Conservation (phyloP, 2,888 invertebrate species). For the Ormyrus thymus region DNA sequence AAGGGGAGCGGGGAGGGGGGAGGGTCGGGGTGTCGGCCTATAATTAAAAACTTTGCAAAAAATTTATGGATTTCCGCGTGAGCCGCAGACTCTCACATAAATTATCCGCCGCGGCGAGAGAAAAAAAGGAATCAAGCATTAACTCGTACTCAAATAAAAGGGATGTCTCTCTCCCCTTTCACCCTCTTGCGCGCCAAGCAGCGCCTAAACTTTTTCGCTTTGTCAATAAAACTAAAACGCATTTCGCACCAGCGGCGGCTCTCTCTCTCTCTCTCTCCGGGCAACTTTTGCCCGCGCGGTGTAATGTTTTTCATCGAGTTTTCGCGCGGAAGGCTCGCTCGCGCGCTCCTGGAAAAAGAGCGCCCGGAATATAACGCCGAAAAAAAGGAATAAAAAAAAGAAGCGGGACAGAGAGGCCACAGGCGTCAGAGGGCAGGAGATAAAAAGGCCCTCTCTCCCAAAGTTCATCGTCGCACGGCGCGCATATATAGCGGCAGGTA, state of each 20-base stretch:
- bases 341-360: background rate
- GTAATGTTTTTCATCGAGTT: conserved; percentile 38
- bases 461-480: conserved; percentile 28
- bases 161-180: conserved; percentile 6
- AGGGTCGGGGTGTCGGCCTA: background rate
- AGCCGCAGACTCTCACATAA: conserved; percentile 49
- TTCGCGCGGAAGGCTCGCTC: background rate
- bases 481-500: background rate
- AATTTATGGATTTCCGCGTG: conserved; percentile 52
- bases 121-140: conserved; percentile 32
- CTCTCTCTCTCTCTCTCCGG: background rate
- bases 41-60: conserved; percentile 54
- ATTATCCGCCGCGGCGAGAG: conserved; percentile 20
- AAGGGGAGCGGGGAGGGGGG: background rate
- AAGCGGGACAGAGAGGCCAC: too few relatives aligned
- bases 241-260: conserved; percentile 29
- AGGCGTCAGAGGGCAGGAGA: conserved; percentile 10
- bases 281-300: conserved; percentile 29
- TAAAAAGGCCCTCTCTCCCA: conserved; percentile 29
- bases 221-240: conserved; percentile 56
- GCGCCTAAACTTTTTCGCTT: conserved; percentile 53
- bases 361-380: background rate
- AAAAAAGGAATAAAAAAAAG: conserved; percentile 1
- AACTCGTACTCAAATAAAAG: conserved; percentile 52
- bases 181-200: background rate